Evolutionary conservation across 2,113 vertebrate genomes (phyloP).

Genomic region (Lepisosteus osseus): DNA sequence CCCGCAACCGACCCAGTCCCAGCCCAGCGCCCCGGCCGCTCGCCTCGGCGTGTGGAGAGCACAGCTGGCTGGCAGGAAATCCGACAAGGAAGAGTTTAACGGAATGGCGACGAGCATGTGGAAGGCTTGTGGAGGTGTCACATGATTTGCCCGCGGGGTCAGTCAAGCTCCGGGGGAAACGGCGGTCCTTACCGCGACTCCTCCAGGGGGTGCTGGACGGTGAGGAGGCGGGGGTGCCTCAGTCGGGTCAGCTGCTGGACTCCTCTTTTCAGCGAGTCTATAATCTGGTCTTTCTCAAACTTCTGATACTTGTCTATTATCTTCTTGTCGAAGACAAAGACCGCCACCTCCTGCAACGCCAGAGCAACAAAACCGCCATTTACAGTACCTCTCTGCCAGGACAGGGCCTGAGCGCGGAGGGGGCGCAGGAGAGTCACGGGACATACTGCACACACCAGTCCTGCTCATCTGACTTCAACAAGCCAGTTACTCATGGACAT

Average conservation of each 20-base stretch:
- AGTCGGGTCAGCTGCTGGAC: conserved; percentile 93
- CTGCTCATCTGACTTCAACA: no score
- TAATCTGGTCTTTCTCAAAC: conserved; percentile 95
- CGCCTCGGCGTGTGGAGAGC: no score
- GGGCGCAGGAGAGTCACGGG: neutral
- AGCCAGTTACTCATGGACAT: no score
- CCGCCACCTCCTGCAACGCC: conserved; percentile 86
- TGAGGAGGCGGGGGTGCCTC: conserved; percentile 90
- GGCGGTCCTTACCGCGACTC: conserved; percentile 82
- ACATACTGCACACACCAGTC: neutral
- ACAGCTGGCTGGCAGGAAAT: no score
- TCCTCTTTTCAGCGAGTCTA: conserved; percentile 88
- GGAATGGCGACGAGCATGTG: neutral
- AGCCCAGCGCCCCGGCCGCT: no score
- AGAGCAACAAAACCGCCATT: conserved; percentile 4
- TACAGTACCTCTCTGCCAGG: no score
- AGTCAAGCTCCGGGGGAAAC: no score
- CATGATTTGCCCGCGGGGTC: no score
- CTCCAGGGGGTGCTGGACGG: conserved; percentile 96
- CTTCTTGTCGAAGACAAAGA: conserved; percentile 99
- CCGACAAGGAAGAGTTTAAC: no score
- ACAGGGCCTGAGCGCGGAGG: neutral
- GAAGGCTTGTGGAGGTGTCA: no score
- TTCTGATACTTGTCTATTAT: conserved; percentile 92
- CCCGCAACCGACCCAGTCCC: no score